These are phyloP conservation scores for Drosophila melanocephala DNA, from an alignment of 2,888 invertebrate genomes.

Conservation along the genomic window DNA sequence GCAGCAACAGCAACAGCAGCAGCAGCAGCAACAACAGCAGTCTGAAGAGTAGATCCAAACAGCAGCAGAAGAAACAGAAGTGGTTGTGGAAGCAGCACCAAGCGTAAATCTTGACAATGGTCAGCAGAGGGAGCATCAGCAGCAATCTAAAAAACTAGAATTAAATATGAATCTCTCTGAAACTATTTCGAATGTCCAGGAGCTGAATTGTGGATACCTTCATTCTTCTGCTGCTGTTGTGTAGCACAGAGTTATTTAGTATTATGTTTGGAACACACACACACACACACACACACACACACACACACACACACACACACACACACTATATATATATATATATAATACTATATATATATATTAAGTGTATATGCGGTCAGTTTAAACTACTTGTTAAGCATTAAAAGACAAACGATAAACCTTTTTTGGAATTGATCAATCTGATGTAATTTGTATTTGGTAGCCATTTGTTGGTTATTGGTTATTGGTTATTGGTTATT, in stretches of 20 bases:
- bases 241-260: slow-evolving; percentile 59
- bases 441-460: slow-evolving; percentile 68
- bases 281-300: slow-evolving; percentile 25
- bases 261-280: slow-evolving; percentile 60
- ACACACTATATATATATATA: slow-evolving; percentile 13
- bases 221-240: slow-evolving; percentile 1
- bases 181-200: slow-evolving; percentile 4
- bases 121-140: slow-evolving; percentile 18
- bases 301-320: too few relatives aligned
- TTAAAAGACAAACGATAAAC: slow-evolving; percentile 54
- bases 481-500: neutral
- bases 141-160: neutral
- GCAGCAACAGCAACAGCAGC: neutral
- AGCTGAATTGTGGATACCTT: slow-evolving; percentile 1
- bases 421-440: slow-evolving; percentile 44
- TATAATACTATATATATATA: slow-evolving; percentile 4
- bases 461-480: slow-evolving; percentile 31
- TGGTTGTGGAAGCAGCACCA: neutral
- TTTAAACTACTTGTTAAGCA: slow-evolving; percentile 61
- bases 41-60: neutral
- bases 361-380: slow-evolving; percentile 31
- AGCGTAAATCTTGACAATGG: slow-evolving; percentile 15
- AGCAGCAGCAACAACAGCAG: neutral
- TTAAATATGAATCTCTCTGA: slow-evolving; percentile 7
- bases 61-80: neutral